Conservation (phyloP, 2,797 vertebrate genomes). For the Eospalax fontanierii region DNA sequence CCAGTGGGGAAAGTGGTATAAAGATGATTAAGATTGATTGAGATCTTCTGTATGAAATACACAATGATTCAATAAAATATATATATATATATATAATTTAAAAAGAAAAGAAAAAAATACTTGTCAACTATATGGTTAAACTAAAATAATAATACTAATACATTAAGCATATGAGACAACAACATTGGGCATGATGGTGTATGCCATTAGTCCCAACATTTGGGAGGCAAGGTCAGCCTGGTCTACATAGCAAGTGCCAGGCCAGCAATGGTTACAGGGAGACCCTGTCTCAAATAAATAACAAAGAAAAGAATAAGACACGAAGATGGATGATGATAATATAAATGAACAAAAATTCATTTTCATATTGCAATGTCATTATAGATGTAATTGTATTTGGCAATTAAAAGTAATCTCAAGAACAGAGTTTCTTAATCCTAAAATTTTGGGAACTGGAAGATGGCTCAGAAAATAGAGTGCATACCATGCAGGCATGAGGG, state of each 20-base stretch:
- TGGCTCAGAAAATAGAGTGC: background rate
- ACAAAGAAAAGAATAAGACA: slow-evolving; percentile 8
- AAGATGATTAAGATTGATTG: too few relatives aligned
- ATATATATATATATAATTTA: too few relatives aligned
- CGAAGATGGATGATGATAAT: background rate
- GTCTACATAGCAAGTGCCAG: too few relatives aligned
- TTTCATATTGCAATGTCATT: slow-evolving; percentile 36
- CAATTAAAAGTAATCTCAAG: background rate
- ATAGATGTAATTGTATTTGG: background rate
- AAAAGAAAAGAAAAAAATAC: too few relatives aligned
- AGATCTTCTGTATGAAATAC: too few relatives aligned
- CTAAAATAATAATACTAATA: slow-evolving; percentile 27
- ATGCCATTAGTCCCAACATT: too few relatives aligned
- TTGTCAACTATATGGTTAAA: slow-evolving; percentile 3
- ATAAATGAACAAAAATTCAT: slow-evolving; percentile 37
- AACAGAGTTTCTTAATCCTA: background rate
- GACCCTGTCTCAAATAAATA: background rate
- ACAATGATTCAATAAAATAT: too few relatives aligned
- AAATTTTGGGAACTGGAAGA: background rate
- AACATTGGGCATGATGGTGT: too few relatives aligned
- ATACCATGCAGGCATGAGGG: background rate
- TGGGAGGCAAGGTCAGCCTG: too few relatives aligned
- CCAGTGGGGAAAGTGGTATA: too few relatives aligned
- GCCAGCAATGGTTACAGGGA: too few relatives aligned
- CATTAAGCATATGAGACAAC: background rate